phyloP scores from a whole-genome alignment of 1,140 invertebrate genomes.

The Drosophila bocqueti region DNA sequence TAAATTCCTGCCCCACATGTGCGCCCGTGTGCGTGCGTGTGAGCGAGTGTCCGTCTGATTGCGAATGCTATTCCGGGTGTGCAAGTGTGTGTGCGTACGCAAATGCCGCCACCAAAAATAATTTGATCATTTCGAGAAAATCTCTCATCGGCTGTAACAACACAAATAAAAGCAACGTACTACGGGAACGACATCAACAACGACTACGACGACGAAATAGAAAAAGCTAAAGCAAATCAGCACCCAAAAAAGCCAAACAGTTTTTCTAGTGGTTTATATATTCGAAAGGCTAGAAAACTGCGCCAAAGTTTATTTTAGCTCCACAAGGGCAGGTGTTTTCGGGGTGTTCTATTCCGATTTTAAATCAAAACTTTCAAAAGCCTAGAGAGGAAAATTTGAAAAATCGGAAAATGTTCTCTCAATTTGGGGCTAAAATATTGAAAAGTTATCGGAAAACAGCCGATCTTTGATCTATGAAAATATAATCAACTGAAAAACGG shows the following conservation, averaged over 20 bases:
- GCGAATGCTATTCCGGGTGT: constrained; percentile 21
- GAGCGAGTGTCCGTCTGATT: constrained; percentile 38
- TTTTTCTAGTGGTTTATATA: constrained; percentile 36
- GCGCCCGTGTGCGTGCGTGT: constrained; percentile 29
- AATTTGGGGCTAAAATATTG: constrained; percentile 2
- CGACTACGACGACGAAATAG: neutral
- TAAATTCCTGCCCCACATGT: constrained; percentile 39
- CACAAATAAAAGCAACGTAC: constrained; percentile 4
- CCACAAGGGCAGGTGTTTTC: constrained; percentile 40
- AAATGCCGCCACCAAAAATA: constrained; percentile 51
- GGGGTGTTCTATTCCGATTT: constrained; percentile 29
- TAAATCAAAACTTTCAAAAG: constrained; percentile 6
- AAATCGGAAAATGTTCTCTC: constrained; percentile 4
- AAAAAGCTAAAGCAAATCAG: constrained; percentile 10
- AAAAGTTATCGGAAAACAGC: constrained; percentile 2
- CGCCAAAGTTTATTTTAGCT: constrained; percentile 42
- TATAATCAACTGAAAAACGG: neutral
- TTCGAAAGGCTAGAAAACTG: constrained; percentile 37
- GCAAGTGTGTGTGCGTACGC: constrained; percentile 25
- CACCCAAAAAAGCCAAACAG: constrained; percentile 9
- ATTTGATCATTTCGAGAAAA: constrained; percentile 44
- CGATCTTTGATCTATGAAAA: neutral
- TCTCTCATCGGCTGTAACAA: constrained; percentile 38
- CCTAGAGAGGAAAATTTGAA: neutral
- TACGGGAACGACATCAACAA: constrained; percentile 5